Percentiles rank a stretch among this genome's conserved stretches.
These are phyloP conservation scores for Lonchura striata DNA, from an alignment of 2,113 vertebrate genomes.

Conservation along the genomic window DNA sequence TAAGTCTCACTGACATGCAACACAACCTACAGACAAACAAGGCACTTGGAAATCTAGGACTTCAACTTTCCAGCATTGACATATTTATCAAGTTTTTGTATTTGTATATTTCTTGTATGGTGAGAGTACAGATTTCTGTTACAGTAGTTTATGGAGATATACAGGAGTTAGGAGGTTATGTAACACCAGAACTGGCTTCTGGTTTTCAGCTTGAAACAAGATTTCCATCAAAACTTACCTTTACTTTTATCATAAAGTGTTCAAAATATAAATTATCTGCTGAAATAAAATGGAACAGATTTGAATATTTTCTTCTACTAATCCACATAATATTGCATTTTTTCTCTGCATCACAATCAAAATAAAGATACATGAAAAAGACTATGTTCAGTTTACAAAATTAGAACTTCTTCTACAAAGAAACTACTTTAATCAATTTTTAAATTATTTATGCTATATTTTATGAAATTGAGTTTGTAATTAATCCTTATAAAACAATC, in stretches of 20 bases:
- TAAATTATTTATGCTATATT: background rate
- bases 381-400: background rate
- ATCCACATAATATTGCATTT: background rate
- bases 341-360: background rate
- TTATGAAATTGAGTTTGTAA: background rate
- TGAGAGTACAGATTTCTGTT: background rate
- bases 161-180: background rate
- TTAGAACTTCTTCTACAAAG: background rate
- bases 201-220: background rate
- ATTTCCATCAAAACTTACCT: background rate
- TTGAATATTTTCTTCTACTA: background rate
- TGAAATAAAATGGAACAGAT: background rate
- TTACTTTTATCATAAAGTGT: background rate
- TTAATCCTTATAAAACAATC: background rate
- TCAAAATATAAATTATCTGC: background rate
- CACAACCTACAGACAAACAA: background rate
- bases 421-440: fast-evolving
- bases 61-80: background rate
- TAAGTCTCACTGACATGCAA: background rate
- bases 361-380: background rate
- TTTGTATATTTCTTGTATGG: fast-evolving
- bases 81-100: background rate
- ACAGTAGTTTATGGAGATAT: background rate
- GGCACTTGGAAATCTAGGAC: background rate
- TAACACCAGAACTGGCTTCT: background rate